Percentiles rank a stretch among this genome's conserved stretches.
These are phyloP conservation scores for Homarus americanus DNA, from an alignment of 1,140 invertebrate genomes.

Conservation along the genomic window DNA sequence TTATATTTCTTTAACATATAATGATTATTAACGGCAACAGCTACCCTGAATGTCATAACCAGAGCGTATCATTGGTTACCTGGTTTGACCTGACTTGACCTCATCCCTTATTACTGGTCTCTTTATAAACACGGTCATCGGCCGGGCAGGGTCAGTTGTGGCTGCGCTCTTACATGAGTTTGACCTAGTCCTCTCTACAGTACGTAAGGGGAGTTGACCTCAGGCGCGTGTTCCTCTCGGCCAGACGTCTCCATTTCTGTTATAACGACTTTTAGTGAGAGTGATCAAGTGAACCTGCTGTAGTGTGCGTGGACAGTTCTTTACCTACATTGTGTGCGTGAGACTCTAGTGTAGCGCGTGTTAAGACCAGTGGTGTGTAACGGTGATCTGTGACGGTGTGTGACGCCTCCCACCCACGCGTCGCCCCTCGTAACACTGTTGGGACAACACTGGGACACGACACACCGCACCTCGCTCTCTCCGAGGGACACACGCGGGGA, in stretches of 20 bases:
- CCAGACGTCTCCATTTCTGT: no score
- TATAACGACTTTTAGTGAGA: no score
- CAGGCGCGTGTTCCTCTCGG: not conserved
- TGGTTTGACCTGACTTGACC: not conserved
- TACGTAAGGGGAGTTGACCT: not conserved
- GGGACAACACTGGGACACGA: constrained; percentile 1
- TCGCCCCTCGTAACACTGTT: constrained; percentile 47
- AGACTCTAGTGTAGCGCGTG: constrained; percentile 13
- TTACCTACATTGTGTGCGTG: not conserved
- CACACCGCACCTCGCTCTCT: constrained; percentile 15
- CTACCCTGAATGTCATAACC: no score
- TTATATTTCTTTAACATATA: no score
- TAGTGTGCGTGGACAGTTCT: not conserved
- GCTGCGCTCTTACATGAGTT: no score
- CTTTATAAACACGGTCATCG: not conserved
- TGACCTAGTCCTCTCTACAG: no score
- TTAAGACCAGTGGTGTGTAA: constrained; percentile 51
- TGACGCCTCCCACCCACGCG: constrained; percentile 55
- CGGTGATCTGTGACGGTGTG: constrained; percentile 47
- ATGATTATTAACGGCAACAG: no score
- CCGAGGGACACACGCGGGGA: not conserved
- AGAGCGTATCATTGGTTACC: not conserved
- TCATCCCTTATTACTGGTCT: not conserved
- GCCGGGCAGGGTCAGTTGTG: not conserved
- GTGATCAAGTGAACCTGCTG: no score